Evolutionary conservation across 2,888 invertebrate species (phyloP).

Genomic region (Stegophylla sp.): DNA sequence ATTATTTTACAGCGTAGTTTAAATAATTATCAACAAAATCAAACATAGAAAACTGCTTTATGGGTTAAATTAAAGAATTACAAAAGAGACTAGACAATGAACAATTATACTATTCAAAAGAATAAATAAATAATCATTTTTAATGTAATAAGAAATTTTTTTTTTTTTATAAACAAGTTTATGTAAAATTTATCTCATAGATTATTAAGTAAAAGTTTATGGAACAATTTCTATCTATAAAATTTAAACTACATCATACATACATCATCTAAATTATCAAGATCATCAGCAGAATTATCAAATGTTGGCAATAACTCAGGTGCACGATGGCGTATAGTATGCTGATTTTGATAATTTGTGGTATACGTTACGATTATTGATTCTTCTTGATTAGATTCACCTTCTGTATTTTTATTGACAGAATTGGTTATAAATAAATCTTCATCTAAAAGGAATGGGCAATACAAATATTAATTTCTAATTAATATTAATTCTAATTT

Average conservation of each 20-base stretch:
- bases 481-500: background rate
- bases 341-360: conserved; percentile 66
- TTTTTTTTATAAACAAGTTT: no score
- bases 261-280: conserved; percentile 93
- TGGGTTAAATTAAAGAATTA: no score
- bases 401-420: conserved; percentile 30
- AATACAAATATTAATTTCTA: background rate
- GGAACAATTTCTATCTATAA: no score
- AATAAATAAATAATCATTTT: no score
- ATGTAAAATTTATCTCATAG: no score
- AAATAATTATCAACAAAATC: no score
- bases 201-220: no score
- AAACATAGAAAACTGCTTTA: background rate
- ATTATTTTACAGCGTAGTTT: no score
- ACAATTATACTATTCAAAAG: no score
- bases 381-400: conserved; percentile 49
- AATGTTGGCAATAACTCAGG: conserved; percentile 80
- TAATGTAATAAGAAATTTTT: no score
- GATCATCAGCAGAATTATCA: conserved; percentile 81
- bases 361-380: conserved; percentile 46
- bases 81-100: no score
- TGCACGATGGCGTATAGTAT: conserved; percentile 76
- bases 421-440: background rate
- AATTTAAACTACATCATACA: conserved; percentile 63
- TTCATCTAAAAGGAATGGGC: conserved; percentile 7